phyloP scores from a whole-genome alignment of 2,113 vertebrate species.

The Phodopus roborovskii region DNA sequence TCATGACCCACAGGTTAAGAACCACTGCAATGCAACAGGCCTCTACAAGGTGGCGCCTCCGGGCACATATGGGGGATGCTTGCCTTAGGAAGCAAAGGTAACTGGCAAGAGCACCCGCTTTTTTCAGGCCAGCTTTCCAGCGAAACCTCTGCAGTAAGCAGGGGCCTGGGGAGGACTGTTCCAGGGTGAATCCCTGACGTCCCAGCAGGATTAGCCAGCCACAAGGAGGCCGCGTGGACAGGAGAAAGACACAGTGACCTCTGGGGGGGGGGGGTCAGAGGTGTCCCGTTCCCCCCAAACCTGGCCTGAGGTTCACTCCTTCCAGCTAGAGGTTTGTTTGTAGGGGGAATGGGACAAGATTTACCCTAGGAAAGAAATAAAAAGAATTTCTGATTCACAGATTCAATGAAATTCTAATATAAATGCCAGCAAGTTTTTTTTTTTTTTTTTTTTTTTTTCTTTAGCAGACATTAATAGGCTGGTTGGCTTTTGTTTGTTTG shows the following conservation, averaged over 20 bases:
- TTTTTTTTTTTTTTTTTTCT: neutral
- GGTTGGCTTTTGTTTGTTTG: neutral
- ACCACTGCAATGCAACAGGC: neutral
- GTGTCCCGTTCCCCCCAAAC: neutral
- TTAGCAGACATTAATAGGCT: neutral
- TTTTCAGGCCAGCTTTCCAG: neutral
- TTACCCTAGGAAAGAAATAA: neutral
- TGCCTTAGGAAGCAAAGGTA: slow-evolving; percentile 1
- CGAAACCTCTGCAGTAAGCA: neutral
- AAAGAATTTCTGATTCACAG: neutral
- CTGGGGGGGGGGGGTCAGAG: neutral
- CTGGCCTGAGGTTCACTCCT: neutral
- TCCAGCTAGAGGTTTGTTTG: neutral
- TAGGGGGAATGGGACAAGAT: neutral
- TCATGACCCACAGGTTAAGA: neutral
- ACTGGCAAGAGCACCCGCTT: neutral
- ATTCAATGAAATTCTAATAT: neutral
- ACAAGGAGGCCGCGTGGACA: neutral
- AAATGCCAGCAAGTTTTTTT: slow-evolving; percentile 5
- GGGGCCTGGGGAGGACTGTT: neutral
- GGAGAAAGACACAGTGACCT: neutral
- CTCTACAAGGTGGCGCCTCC: neutral
- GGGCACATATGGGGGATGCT: neutral
- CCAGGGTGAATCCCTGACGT: neutral
- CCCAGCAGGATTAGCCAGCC: neutral